These are phyloP conservation scores for Hippasteria phrygiana DNA, from an alignment of 53 echinoderm and acorn worm genomes.

Conservation along the genomic window DNA sequence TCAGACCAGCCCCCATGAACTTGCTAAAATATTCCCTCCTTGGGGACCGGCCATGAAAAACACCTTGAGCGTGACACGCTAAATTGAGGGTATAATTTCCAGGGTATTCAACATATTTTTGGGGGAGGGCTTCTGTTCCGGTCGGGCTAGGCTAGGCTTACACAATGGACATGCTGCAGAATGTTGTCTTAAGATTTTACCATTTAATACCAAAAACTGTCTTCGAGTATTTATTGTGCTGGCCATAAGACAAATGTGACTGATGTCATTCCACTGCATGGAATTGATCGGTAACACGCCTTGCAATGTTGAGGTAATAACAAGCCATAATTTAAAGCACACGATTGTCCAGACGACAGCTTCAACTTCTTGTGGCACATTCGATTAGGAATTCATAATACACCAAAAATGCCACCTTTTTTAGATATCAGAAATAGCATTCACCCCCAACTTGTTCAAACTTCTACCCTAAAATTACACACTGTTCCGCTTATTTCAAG, in stretches of 20 bases:
- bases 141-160: neutral
- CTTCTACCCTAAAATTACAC: too few relatives aligned
- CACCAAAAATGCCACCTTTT: too few relatives aligned
- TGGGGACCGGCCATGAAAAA: slow-evolving; percentile 44
- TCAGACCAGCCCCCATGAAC: slow-evolving; percentile 30
- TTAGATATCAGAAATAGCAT: too few relatives aligned
- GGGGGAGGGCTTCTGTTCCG: neutral
- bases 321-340: neutral
- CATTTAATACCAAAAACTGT: too few relatives aligned
- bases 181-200: neutral
- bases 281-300: neutral
- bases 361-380: neutral
- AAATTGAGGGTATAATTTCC: slow-evolving; percentile 63
- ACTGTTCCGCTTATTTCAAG: too few relatives aligned
- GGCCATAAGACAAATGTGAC: neutral
- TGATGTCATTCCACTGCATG: slow-evolving; percentile 4
- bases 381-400: too few relatives aligned
- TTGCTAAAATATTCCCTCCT: slow-evolving; percentile 27
- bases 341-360: neutral
- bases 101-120: neutral
- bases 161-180: neutral
- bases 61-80: slow-evolving; percentile 30
- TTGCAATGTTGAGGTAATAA: neutral
- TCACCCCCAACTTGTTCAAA: too few relatives aligned
- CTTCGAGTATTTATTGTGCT: neutral